phyloP scores from a whole-genome alignment of 2,113 vertebrate species.

The Pelobates fuscus region DNA sequence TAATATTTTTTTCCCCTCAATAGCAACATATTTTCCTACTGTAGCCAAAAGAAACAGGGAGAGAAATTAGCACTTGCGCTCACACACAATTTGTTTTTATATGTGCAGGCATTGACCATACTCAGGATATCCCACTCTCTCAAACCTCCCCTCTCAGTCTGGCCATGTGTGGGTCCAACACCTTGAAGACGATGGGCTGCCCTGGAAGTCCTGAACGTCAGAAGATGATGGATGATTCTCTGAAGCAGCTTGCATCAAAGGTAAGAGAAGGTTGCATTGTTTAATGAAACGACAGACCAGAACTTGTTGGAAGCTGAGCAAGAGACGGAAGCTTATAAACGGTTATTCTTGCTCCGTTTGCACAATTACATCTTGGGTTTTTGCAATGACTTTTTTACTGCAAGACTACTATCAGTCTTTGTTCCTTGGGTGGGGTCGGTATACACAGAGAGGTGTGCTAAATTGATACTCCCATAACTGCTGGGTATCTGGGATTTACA shows the following conservation, averaged over 20 bases:
- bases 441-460: too few relatives aligned
- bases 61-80: neutral
- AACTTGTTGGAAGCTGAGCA: too few relatives aligned
- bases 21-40: too few relatives aligned
- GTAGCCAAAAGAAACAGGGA: too few relatives aligned
- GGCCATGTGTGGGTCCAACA: conserved; percentile 62
- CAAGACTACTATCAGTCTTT: too few relatives aligned
- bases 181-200: conserved; percentile 61
- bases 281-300: too few relatives aligned
- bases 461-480: too few relatives aligned
- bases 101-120: conserved; percentile 68
- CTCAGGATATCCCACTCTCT: conserved; percentile 82
- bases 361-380: neutral
- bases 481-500: too few relatives aligned
- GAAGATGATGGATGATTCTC: conserved; percentile 73
- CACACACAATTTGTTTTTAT: neutral
- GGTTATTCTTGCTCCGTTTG: neutral
- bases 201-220: conserved; percentile 74
- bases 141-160: conserved; percentile 73
- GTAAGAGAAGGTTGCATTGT: conserved; percentile 60
- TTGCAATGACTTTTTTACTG: too few relatives aligned
- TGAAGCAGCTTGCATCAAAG: conserved; percentile 87
- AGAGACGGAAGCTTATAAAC: neutral
- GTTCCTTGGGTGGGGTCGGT: too few relatives aligned
- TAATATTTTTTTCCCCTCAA: too few relatives aligned